Conservation (phyloP, 2,113 vertebrate species). For the Hypanus sabinus region DNA sequence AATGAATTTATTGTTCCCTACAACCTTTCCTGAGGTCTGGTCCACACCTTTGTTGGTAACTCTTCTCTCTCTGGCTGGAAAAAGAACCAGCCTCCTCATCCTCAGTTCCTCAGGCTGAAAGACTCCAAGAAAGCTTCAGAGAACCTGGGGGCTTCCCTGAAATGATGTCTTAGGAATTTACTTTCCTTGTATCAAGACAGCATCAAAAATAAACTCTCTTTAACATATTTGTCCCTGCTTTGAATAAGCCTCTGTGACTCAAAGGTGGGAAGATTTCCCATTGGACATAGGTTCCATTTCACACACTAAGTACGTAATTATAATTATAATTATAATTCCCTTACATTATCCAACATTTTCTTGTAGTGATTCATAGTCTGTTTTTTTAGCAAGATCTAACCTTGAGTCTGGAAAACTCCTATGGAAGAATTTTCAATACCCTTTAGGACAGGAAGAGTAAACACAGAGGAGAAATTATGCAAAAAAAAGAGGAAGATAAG, state of each 20-base stretch:
- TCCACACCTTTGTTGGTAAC: background rate
- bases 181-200: background rate
- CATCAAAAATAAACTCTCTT: background rate
- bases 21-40: background rate
- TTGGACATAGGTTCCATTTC: background rate
- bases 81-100: background rate
- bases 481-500: background rate
- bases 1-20: background rate
- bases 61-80: background rate
- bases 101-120: background rate
- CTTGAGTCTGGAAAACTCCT: background rate
- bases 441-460: background rate
- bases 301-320: background rate
- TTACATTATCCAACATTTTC: background rate
- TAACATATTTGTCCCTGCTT: background rate
- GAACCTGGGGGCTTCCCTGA: background rate
- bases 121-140: background rate
- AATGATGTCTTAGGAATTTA: background rate
- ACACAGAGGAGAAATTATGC: background rate
- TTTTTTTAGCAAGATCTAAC: background rate
- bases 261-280: background rate
- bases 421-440: background rate
- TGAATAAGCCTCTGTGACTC: background rate
- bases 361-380: background rate
- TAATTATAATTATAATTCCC: background rate